These are phyloP conservation scores for Etheostoma perlongum DNA, from an alignment of 2,797 vertebrate genomes.

Conservation along the genomic window DNA sequence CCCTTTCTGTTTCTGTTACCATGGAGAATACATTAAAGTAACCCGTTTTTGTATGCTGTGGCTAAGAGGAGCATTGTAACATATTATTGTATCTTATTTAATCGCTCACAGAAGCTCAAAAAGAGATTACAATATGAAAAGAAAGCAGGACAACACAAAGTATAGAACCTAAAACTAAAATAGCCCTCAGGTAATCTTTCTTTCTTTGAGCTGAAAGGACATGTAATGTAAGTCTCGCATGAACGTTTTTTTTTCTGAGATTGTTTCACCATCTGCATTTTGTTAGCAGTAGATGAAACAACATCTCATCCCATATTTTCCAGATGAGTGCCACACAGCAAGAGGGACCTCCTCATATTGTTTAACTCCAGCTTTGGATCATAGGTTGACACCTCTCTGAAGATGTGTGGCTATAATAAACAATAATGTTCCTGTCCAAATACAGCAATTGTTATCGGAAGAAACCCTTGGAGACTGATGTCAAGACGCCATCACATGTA, in stretches of 20 bases:
- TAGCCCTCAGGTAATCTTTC: neutral
- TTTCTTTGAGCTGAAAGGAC: neutral
- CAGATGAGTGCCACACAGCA: conserved; percentile 34
- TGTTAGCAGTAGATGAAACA: conserved; percentile 39
- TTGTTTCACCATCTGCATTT: conserved; percentile 21
- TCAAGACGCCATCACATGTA: neutral
- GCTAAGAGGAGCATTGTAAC: neutral
- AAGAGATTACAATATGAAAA: neutral
- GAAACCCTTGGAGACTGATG: conserved; percentile 10
- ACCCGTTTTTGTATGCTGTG: neutral
- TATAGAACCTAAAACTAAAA: neutral
- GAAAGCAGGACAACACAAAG: neutral
- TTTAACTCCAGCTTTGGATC: conserved; percentile 63
- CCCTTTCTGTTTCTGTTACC: neutral
- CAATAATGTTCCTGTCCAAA: conserved; percentile 72
- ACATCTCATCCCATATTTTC: conserved; percentile 55
- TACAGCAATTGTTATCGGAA: conserved; percentile 48
- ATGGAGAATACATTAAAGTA: neutral
- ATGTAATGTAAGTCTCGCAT: neutral
- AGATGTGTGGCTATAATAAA: conserved; percentile 57
- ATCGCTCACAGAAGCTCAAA: neutral
- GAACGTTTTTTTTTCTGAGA: neutral
- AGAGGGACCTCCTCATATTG: conserved; percentile 14
- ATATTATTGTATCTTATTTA: neutral
- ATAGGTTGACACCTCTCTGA: conserved; percentile 43